Evolutionary conservation across 2,888 invertebrate genomes (phyloP), one percentile per base, ranked within the genome.

Genomic region (Ophonus ardosiacus): DNA sequence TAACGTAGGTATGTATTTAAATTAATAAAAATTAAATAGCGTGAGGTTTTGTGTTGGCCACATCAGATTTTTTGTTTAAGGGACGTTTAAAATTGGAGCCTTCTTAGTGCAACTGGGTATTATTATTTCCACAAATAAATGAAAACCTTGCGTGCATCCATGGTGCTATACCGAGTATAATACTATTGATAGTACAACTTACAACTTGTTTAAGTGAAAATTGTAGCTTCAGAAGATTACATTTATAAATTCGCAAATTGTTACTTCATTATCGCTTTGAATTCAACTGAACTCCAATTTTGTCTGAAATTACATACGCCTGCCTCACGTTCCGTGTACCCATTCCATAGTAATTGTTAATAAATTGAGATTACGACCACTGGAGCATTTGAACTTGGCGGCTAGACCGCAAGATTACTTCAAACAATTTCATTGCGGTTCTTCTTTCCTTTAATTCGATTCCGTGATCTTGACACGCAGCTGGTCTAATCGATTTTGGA

Each of bases 401-500:
- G n/a, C 13, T 56, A 56, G 56, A 51, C 43, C 43, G 43, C 43
- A 51, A 51, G 43, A 51, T 51, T 51, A 51, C 43, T 51, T 51
- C 43, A 51, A 51, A 51, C 43, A 51, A 51, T 51, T 51, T 51
- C 43, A 10, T 51, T 51, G 43, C 13, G 43, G 43, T 51, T 56
- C 43, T 8, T 13, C 43, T 51, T 51, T 56, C 31, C 13, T 51
- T 51, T 51, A 51, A 51, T 51, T 51, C 43, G 31, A 31, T 31
- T 31, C 43, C 68, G 74, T 51, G 51, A 51, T 74, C 21, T 51
- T 15, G 71, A 71, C 74, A 74, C 74, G 74, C 74, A 43, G 51
- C 74, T 51, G 74, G 13, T 7, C 21, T 74, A 74, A 74, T 56
- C 74, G 74, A 43, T 74, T 18, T 74, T 51, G 51, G 74, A 51